Evolutionary conservation across 1,140 invertebrate species (phyloP).

Genomic region (Hyposmocoma kahamanoa): DNA sequence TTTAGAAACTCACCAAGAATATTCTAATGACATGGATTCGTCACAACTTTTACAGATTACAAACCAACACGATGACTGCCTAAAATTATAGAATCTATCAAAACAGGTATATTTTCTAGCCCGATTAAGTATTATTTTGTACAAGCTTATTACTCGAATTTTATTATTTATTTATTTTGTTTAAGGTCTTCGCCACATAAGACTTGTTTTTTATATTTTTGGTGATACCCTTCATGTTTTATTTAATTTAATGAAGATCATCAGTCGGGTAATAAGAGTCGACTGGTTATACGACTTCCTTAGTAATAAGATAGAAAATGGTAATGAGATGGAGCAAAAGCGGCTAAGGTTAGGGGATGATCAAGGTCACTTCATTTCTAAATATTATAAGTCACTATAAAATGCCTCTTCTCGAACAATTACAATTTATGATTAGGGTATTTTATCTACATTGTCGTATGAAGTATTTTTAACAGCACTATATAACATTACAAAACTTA

Average conservation of each 20-base stretch:
- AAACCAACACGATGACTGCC: slow-evolving; percentile 22
- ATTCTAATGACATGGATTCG: not conserved
- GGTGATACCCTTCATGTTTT: too few species aligned
- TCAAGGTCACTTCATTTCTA: slow-evolving; percentile 70
- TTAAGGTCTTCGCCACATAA: slow-evolving; percentile 8
- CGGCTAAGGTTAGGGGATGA: slow-evolving; percentile 58
- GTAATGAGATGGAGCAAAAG: slow-evolving; percentile 52
- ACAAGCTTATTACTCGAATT: slow-evolving; percentile 33
- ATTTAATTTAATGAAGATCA: too few species aligned
- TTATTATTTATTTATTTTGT: slow-evolving; percentile 15
- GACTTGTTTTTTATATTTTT: too few species aligned
- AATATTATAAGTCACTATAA: slow-evolving; percentile 51
- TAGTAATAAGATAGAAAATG: slow-evolving; percentile 30
- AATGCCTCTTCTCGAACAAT: slow-evolving; percentile 32
- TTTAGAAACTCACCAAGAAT: not conserved
- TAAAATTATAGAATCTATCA: slow-evolving; percentile 25
- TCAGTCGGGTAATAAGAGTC: too few species aligned
- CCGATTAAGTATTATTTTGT: slow-evolving; percentile 43
- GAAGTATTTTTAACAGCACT: slow-evolving; percentile 56
- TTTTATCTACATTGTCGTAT: slow-evolving; percentile 36
- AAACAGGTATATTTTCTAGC: slow-evolving; percentile 39
- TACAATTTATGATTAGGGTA: slow-evolving; percentile 29
- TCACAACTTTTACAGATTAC: slow-evolving; percentile 15
- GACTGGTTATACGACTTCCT: slow-evolving; percentile 16
- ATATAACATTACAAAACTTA: slow-evolving; percentile 39